Percentiles rank a stretch among this genome's conserved stretches.
phyloP scores from a whole-genome alignment of 1,140 invertebrate genomes.

The Elysia chlorotica region DNA sequence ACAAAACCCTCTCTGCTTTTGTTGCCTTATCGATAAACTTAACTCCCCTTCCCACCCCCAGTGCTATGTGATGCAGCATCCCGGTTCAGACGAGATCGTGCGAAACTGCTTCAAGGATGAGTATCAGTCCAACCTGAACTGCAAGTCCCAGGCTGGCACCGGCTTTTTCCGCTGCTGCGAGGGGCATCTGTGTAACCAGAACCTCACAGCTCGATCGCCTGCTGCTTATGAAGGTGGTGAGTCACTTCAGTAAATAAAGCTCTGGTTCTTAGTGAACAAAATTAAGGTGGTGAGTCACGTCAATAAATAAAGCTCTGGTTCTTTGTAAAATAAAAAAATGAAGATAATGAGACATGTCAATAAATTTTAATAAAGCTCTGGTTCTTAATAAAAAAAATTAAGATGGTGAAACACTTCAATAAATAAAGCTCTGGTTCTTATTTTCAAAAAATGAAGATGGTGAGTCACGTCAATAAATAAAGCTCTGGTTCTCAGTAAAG shows the following conservation, averaged over 20 bases:
- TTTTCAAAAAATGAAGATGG: too few relatives aligned
- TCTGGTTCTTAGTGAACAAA: neutral
- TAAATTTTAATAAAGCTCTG: neutral
- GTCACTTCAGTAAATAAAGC: neutral
- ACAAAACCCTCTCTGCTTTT: too few relatives aligned
- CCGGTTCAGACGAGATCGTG: neutral
- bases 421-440: too few relatives aligned
- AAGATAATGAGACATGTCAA: neutral
- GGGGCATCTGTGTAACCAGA: slow-evolving; percentile 22
- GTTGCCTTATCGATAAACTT: too few relatives aligned
- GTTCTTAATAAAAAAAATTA: too few relatives aligned
- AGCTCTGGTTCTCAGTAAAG: too few relatives aligned
- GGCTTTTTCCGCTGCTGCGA: slow-evolving; percentile 25
- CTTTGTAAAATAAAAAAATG: too few relatives aligned
- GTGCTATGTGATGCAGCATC: slow-evolving; percentile 6
- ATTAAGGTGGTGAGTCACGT: neutral
- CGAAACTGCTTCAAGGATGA: slow-evolving; percentile 13
- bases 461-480: too few relatives aligned
- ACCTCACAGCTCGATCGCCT: slow-evolving; percentile 9
- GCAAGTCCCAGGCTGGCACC: slow-evolving; percentile 15
- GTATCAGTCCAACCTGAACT: slow-evolving; percentile 22
- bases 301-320: neutral
- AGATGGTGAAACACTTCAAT: too few relatives aligned
- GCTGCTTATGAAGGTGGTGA: neutral
- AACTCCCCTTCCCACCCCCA: neutral